These are phyloP conservation scores for Coreoperca whiteheadi DNA, from an alignment of 2,113 vertebrate species.

Conservation along the genomic window DNA sequence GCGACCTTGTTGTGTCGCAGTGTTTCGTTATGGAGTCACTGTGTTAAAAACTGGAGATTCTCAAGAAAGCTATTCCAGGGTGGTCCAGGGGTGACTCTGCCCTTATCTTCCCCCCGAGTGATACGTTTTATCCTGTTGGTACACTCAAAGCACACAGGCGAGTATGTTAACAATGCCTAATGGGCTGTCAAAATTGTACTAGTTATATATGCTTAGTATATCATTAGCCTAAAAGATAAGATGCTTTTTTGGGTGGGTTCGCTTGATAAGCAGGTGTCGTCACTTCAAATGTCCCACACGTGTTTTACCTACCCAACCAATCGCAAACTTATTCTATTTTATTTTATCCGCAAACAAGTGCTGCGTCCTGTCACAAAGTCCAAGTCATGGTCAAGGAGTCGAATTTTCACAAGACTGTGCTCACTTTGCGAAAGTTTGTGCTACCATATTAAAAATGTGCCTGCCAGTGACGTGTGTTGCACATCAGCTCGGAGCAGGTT, in stretches of 20 bases:
- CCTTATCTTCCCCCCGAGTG: neutral
- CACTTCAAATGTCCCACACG: no score
- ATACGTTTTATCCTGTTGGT: neutral
- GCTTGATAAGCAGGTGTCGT: neutral
- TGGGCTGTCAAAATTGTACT: neutral
- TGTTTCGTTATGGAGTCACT: neutral
- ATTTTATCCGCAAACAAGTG: neutral
- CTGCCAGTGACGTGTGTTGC: neutral
- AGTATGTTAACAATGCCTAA: no score
- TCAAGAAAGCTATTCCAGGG: neutral
- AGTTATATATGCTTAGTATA: neutral
- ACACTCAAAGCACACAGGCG: neutral
- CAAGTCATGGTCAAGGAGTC: neutral
- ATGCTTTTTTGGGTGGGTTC: neutral
- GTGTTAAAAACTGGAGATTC: neutral
- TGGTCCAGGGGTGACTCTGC: neutral
- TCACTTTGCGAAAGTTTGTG: neutral
- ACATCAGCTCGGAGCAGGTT: conserved; percentile 22
- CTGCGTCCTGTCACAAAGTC: neutral
- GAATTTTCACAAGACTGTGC: neutral
- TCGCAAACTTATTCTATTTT: neutral
- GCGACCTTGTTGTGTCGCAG: neutral
- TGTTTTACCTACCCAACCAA: neutral
- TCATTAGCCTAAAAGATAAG: neutral
- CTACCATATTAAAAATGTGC: neutral